Conservation (phyloP, 2,113 vertebrate species). For the Xerus inauris region DNA sequence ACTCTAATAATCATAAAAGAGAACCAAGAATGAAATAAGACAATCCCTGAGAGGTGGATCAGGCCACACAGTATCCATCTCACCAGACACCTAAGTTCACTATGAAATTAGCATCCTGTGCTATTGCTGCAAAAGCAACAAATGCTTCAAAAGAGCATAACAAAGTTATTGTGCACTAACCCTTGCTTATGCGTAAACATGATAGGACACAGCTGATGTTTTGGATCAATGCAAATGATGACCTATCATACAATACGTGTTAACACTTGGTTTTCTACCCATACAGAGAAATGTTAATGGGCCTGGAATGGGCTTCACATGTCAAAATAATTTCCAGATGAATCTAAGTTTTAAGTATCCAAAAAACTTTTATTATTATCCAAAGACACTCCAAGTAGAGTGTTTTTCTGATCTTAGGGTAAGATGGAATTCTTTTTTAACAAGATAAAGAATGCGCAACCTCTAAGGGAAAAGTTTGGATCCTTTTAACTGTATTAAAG, state of each 20-base stretch:
- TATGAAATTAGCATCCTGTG: not conserved
- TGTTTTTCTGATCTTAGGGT: not conserved
- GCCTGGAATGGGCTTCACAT: not conserved
- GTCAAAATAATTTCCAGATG: not conserved
- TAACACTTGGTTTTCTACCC: not conserved
- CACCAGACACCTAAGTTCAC: not conserved
- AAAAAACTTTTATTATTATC: not conserved
- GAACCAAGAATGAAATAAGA: not conserved
- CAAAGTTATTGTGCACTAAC: no score
- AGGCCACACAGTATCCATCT: not conserved
- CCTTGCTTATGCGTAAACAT: rapidly evolving
- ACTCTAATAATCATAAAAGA: not conserved
- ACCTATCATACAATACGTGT: not conserved
- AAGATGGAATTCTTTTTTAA: not conserved
- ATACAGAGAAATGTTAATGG: not conserved
- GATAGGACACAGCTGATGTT: not conserved
- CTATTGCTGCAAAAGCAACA: not conserved
- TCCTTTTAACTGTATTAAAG: not conserved
- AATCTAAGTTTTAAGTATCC: not conserved
- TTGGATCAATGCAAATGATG: not conserved
- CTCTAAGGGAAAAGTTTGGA: not conserved
- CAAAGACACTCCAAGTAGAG: not conserved
- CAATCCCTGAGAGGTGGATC: no score
- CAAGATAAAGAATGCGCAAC: not conserved
- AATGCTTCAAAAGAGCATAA: not conserved